Evolutionary conservation across 1,140 invertebrate species (phyloP).

Genomic region (Camponotus floridanus): DNA sequence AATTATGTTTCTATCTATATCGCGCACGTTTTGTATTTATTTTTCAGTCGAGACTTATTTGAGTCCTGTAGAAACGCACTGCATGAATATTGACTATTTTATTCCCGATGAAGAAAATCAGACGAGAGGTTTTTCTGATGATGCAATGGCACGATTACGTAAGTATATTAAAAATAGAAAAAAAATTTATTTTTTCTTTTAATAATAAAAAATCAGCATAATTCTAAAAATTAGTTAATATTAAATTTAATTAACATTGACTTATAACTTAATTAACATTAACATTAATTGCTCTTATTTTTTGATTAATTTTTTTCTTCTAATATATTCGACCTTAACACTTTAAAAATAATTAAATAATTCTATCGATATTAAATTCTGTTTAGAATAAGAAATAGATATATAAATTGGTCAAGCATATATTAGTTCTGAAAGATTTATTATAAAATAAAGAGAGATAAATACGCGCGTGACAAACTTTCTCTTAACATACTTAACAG

Average conservation of each 20-base stretch:
- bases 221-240: not conserved
- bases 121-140: slow-evolving; percentile 92
- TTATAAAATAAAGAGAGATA: not conserved
- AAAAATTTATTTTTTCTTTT: slow-evolving; percentile 8
- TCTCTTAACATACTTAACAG: not conserved
- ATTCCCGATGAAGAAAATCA: slow-evolving; percentile 94
- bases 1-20: slow-evolving; percentile 10
- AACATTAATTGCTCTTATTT: not conserved
- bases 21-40: not conserved
- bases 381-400: not conserved
- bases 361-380: not conserved
- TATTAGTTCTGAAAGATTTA: not conserved
- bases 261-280: not conserved
- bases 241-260: not conserved
- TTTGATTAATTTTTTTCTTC: slow-evolving; percentile 7
- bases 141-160: slow-evolving; percentile 94
- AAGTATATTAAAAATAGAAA: slow-evolving; percentile 83
- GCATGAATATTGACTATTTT: slow-evolving; percentile 97
- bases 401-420: not conserved
- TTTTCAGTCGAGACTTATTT: slow-evolving; percentile 94
- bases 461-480: not conserved
- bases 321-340: too few relatives aligned
- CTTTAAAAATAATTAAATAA: not conserved
- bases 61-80: slow-evolving; percentile 97
- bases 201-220: not conserved